Conservation (phyloP, 2,888 invertebrate species). For the Gymnocheta viridis region DNA sequence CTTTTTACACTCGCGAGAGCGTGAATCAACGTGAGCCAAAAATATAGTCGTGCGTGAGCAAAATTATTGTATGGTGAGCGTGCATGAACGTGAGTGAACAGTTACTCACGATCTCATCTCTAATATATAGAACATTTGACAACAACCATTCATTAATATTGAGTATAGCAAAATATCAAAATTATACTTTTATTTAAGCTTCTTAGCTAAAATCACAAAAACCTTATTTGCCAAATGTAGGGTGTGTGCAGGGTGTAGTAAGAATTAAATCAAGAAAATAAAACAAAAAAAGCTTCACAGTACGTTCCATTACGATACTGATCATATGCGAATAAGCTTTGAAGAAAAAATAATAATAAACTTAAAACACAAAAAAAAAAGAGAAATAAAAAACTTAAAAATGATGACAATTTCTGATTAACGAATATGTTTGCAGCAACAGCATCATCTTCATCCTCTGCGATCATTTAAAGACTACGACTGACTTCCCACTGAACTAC, state of each 20-base stretch:
- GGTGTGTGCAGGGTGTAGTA: not conserved
- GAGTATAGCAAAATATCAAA: too few species aligned
- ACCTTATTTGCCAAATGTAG: slow-evolving; percentile 12
- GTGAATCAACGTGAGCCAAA: too few species aligned
- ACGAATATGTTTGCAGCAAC: slow-evolving; percentile 60
- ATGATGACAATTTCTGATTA: slow-evolving; percentile 69
- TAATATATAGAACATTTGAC: too few species aligned
- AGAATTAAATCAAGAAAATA: not conserved
- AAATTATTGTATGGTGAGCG: too few species aligned
- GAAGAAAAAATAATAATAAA: slow-evolving; percentile 41
- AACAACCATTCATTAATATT: too few species aligned
- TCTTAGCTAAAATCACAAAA: too few species aligned
- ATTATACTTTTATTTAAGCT: too few species aligned
- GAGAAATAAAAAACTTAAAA: slow-evolving; percentile 42
- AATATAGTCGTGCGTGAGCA: too few species aligned
- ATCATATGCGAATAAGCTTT: slow-evolving; percentile 60
- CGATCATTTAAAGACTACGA: slow-evolving; percentile 29
- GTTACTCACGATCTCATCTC: too few species aligned
- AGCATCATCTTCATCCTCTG: slow-evolving; percentile 38
- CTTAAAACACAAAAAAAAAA: not conserved
- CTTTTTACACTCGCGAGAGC: too few species aligned
- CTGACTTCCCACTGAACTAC: slow-evolving; percentile 56
- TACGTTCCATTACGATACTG: slow-evolving; percentile 50
- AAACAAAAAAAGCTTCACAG: slow-evolving; percentile 3
- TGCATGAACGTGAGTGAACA: too few species aligned